phyloP scores from a whole-genome alignment of 37 sponge, comb jelly and placozoan species.

The Ephydatia muelleri region DNA sequence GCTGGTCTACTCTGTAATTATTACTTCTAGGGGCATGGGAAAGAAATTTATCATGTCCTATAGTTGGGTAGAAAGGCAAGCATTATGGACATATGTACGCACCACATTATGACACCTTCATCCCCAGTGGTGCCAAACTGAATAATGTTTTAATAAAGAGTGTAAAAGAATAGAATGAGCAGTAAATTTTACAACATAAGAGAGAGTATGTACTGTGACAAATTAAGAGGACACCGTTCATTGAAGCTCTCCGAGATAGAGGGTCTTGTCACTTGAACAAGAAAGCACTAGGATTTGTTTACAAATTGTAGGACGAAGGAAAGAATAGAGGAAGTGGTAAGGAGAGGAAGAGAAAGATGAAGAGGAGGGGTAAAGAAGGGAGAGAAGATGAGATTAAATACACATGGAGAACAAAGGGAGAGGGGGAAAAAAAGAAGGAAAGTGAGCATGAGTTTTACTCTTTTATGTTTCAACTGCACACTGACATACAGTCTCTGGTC shows the following conservation, averaged over 20 bases:
- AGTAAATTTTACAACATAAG: background rate
- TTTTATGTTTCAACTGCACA: too few species aligned
- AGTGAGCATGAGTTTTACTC: background rate
- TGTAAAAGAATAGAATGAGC: background rate
- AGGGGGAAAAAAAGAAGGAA: background rate
- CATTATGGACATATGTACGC: too few species aligned
- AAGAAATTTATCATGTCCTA: too few species aligned
- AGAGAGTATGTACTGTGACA: background rate
- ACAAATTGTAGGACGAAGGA: background rate
- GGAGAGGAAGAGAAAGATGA: background rate
- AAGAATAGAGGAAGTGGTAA: background rate
- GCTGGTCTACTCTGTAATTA: too few species aligned
- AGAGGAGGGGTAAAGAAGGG: background rate
- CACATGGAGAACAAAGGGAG: background rate
- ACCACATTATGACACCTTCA: too few species aligned
- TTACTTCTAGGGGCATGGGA: too few species aligned
- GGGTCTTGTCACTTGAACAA: conserved; percentile 88
- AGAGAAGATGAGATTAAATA: too few species aligned
- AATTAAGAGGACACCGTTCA: background rate
- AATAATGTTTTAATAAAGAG: background rate
- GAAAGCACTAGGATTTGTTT: conserved; percentile 68
- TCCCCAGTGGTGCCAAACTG: too few species aligned
- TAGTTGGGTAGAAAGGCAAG: too few species aligned
- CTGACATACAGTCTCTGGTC: too few species aligned
- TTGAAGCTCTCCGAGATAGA: conserved; percentile 90